Evolutionary conservation across 2,888 invertebrate species (phyloP).

Genomic region (Cremastinae sp.): DNA sequence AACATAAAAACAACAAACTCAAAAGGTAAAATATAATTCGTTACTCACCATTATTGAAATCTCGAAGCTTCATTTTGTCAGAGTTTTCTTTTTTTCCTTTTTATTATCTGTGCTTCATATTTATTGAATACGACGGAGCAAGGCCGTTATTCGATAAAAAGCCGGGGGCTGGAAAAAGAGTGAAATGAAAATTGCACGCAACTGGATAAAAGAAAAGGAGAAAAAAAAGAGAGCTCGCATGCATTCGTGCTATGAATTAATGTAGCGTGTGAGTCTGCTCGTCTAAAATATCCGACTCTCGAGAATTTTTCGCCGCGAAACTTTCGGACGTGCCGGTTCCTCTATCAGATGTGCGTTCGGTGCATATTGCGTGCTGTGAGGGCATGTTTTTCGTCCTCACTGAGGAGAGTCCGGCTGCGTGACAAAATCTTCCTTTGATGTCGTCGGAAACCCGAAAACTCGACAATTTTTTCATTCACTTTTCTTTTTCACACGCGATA

Average conservation of each 20-base stretch:
- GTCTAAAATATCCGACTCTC: constrained; percentile 54
- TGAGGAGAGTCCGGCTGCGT: constrained; percentile 49
- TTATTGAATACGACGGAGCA: constrained; percentile 4
- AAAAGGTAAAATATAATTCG: background rate
- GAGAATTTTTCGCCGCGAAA: constrained; percentile 29
- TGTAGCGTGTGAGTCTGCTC: constrained; percentile 57
- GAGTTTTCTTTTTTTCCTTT: constrained; percentile 1
- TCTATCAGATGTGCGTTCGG: background rate
- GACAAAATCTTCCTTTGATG: constrained; percentile 72
- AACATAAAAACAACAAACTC: no score
- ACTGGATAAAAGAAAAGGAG: constrained; percentile 18
- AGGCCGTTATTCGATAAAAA: constrained; percentile 38
- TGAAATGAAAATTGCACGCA: constrained; percentile 53
- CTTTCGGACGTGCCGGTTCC: background rate
- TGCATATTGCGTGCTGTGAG: constrained; percentile 45
- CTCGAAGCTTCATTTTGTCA: background rate
- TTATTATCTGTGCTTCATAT: background rate
- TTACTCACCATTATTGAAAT: constrained; percentile 19
- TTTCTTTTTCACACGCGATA: constrained; percentile 58
- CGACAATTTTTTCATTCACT: constrained; percentile 22
- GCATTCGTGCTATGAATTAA: constrained; percentile 58
- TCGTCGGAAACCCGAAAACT: constrained; percentile 58
- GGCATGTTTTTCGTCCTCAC: constrained; percentile 32
- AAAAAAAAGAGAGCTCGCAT: constrained; percentile 20
- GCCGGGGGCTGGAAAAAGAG: constrained; percentile 22